These are phyloP conservation scores for Amphiduros pacificus DNA, from an alignment of 2,888 invertebrate genomes.

Conservation along the genomic window DNA sequence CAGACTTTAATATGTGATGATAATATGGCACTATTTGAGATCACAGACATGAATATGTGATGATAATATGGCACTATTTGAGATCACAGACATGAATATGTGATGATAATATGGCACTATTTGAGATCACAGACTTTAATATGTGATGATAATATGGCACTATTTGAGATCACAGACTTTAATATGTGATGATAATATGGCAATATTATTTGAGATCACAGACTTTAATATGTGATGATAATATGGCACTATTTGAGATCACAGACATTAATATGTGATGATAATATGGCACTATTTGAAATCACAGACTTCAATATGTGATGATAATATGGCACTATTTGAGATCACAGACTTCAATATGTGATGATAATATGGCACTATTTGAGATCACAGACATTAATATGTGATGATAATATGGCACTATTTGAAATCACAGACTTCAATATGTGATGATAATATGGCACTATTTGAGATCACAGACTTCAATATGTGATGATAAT, in stretches of 20 bases:
- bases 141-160: neutral
- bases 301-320: neutral
- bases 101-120: neutral
- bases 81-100: neutral
- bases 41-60: neutral
- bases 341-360: neutral
- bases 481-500: neutral
- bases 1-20: neutral
- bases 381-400: neutral
- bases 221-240: slow-evolving; percentile 14
- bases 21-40: neutral
- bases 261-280: neutral
- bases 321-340: neutral
- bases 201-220: slow-evolving; percentile 32
- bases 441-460: too few relatives aligned
- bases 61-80: neutral
- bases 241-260: neutral
- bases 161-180: neutral
- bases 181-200: too few relatives aligned
- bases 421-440: neutral
- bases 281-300: neutral
- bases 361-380: neutral
- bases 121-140: neutral
- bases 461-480: too few relatives aligned
- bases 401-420: neutral